Evolutionary conservation across 2,888 invertebrate genomes (phyloP).

Genomic region (Platycnemis pennipes): DNA sequence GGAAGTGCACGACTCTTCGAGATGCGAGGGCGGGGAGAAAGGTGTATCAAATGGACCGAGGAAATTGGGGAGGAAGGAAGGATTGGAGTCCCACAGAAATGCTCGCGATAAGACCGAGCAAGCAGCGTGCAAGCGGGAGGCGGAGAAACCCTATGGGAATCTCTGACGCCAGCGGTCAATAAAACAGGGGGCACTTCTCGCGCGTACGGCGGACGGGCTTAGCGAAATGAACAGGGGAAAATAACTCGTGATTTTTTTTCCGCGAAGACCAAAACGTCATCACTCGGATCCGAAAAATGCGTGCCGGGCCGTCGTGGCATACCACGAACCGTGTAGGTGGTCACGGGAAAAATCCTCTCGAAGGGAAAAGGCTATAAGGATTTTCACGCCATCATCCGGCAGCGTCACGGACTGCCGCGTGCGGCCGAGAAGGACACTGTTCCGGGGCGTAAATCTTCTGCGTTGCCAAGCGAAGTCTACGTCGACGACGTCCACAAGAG

Average conservation of each 20-base stretch:
- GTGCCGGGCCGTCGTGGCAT: neutral
- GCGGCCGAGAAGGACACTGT: neutral
- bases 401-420: slow-evolving; percentile 36
- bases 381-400: slow-evolving; percentile 9
- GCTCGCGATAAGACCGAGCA: neutral
- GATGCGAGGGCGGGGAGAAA: neutral
- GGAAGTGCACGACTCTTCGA: slow-evolving; percentile 20
- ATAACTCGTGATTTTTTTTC: neutral
- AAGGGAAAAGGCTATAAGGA: neutral
- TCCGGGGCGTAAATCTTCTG: slow-evolving; percentile 28
- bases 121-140: neutral
- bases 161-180: slow-evolving; percentile 23
- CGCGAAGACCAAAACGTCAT: neutral
- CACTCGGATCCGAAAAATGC: neutral
- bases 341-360: neutral
- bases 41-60: slow-evolving; percentile 4
- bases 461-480: neutral
- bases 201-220: neutral
- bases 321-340: too few relatives aligned
- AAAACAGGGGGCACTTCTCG: neutral
- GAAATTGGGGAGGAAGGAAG: neutral
- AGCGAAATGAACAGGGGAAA: neutral
- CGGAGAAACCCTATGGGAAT: neutral
- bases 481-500: neutral
- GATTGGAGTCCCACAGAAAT: neutral